Conservation (phyloP, 2,113 vertebrate genomes). For the Pelmatolapia mariae region DNA sequence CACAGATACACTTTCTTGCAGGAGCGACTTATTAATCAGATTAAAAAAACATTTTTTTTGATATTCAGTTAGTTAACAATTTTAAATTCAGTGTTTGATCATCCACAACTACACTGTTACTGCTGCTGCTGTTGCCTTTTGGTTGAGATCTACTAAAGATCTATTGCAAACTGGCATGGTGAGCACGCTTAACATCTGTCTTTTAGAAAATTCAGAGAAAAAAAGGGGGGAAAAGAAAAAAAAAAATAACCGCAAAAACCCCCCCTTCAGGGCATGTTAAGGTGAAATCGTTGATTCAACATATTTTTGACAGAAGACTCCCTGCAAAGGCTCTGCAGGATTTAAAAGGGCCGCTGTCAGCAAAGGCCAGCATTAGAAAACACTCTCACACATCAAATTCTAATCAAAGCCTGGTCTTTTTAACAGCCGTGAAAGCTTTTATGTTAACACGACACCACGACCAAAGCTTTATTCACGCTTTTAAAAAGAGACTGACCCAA, state of each 20-base stretch:
- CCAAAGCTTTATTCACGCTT: slow-evolving; percentile 59
- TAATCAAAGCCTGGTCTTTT: slow-evolving; percentile 66
- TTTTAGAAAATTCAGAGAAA: background rate
- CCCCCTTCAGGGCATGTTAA: background rate
- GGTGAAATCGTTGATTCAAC: slow-evolving; percentile 53
- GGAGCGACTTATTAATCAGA: background rate
- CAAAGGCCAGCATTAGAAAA: slow-evolving; percentile 55
- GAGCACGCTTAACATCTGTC: slow-evolving; percentile 4
- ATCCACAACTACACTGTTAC: background rate
- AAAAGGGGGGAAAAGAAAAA: background rate
- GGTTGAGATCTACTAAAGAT: background rate
- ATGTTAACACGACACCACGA: slow-evolving; percentile 65
- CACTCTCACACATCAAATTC: slow-evolving; percentile 54
- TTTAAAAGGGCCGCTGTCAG: slow-evolving; percentile 56
- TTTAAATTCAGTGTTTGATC: slow-evolving; percentile 37
- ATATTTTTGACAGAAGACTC: slow-evolving; percentile 56
- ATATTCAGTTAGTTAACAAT: slow-evolving; percentile 42
- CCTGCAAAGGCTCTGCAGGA: slow-evolving; percentile 34
- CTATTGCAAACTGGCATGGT: background rate
- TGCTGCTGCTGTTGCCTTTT: background rate
- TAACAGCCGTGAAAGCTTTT: slow-evolving; percentile 63
- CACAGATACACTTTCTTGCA: background rate
- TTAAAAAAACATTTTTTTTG: slow-evolving; percentile 11
- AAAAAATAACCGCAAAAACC: too few relatives aligned
- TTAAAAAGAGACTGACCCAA: slow-evolving; percentile 45